phyloP scores from a whole-genome alignment of 2,797 vertebrate genomes.

The Microcaecilia unicolor region DNA sequence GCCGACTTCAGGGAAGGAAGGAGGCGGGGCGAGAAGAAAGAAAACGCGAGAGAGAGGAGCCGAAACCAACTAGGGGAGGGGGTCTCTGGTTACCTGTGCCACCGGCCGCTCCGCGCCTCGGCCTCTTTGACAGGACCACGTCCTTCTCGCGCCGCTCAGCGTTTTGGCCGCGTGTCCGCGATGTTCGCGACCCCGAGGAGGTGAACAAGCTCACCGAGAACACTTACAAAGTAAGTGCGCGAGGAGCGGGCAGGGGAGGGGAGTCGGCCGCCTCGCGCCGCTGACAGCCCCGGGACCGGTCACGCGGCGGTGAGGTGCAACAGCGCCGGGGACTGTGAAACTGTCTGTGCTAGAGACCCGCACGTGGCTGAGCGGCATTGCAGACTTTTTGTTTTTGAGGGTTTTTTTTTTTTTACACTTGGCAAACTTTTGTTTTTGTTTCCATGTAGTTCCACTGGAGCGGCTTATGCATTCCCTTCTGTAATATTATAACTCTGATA shows the following conservation, averaged over 20 bases:
- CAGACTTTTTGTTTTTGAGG: too few species aligned
- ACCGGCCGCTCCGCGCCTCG: too few species aligned
- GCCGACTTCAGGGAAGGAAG: background rate
- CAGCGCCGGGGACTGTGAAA: too few species aligned
- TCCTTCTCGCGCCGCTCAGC: accelerated
- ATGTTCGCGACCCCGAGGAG: slow-evolving; percentile 80
- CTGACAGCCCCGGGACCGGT: background rate
- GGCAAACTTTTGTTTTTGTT: too few species aligned
- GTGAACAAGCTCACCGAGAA: slow-evolving; percentile 85
- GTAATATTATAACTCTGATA: too few species aligned
- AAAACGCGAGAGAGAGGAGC: too few species aligned
- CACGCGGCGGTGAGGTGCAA: background rate
- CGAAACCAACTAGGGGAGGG: background rate
- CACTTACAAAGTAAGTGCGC: slow-evolving; percentile 77
- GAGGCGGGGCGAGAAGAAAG: background rate
- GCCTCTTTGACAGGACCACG: background rate
- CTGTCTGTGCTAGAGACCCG: too few species aligned
- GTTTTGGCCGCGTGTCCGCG: slow-evolving; percentile 22
- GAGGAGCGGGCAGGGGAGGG: background rate
- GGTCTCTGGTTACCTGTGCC: background rate
- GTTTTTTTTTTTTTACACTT: too few species aligned
- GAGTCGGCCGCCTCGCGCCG: accelerated
- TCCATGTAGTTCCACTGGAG: too few species aligned
- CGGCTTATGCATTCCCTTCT: too few species aligned
- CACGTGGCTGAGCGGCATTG: too few species aligned